phyloP scores from a whole-genome alignment of 2,888 invertebrate species.

The Lysandra coridon region DNA sequence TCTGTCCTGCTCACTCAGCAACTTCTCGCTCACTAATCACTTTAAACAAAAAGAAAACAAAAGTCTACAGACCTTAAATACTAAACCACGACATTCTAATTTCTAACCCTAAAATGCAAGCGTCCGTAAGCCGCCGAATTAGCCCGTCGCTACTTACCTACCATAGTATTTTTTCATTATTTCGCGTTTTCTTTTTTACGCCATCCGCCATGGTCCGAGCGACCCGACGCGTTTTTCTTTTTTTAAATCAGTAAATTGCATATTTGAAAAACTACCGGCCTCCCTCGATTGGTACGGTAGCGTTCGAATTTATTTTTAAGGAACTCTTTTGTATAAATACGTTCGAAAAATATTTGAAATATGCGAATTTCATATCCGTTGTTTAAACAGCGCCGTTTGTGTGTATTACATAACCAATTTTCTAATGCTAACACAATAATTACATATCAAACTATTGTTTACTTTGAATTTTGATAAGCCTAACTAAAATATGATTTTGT shows the following conservation, averaged over 20 bases:
- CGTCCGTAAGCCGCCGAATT: constrained; percentile 51
- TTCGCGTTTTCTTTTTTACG: constrained; percentile 65
- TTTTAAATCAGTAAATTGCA: constrained; percentile 79
- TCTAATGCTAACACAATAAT: not conserved
- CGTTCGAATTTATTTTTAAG: constrained; percentile 45
- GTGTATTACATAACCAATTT: not conserved
- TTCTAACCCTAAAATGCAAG: constrained; percentile 27
- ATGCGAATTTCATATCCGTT: constrained; percentile 10
- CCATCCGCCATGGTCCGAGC: constrained; percentile 68
- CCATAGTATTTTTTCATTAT: constrained; percentile 64
- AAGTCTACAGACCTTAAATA: not conserved
- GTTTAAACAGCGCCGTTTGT: not conserved
- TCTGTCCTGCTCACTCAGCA: not conserved
- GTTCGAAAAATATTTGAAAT: constrained; percentile 22
- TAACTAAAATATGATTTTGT: not conserved
- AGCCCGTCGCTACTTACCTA: constrained; percentile 63
- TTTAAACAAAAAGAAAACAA: not conserved
- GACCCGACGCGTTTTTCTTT: constrained; percentile 55
- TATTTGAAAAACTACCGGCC: constrained; percentile 76
- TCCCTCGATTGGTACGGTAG: constrained; percentile 51
- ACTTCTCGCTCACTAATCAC: not conserved
- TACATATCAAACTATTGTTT: not conserved
- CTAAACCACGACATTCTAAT: not conserved
- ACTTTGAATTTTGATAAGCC: not conserved
- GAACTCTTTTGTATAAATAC: constrained; percentile 39